These are phyloP conservation scores for Patella vulgata DNA, from an alignment of 1,140 invertebrate genomes.

Conservation along the genomic window DNA sequence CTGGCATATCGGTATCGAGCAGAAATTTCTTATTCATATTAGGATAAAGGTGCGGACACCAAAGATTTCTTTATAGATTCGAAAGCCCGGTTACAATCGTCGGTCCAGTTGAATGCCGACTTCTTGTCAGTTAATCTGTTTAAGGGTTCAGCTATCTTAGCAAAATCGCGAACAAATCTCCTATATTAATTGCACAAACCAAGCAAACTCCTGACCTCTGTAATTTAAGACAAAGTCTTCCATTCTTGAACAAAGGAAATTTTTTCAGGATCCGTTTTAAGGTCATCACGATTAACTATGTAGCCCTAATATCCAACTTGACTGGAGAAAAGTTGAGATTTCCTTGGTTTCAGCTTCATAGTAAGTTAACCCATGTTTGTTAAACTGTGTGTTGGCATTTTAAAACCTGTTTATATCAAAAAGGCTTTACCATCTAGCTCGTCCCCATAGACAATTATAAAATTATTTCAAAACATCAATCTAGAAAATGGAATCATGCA, in stretches of 20 bases:
- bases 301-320: conserved; percentile 37
- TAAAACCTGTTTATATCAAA: no score
- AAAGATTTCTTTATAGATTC: no score
- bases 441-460: no score
- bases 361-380: no score
- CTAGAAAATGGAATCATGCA: no score
- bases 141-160: conserved; percentile 48
- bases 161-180: conserved; percentile 57
- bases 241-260: conserved; percentile 17
- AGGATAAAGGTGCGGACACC: conserved; percentile 15
- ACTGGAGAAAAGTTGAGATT: conserved; percentile 27
- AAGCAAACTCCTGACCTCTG: conserved; percentile 66
- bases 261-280: conserved; percentile 29
- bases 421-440: no score
- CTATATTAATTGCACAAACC: conserved; percentile 66
- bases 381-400: no score
- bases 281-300: conserved; percentile 28
- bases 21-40: conserved; percentile 12
- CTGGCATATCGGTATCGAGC: conserved; percentile 59
- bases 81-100: conserved; percentile 14
- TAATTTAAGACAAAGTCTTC: conserved; percentile 44
- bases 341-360: conserved; percentile 31
- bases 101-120: no score
- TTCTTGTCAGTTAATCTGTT: no score
- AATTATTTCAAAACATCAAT: no score